Evolutionary conservation across 2,797 vertebrate species (phyloP).

Genomic region (Enteromius afrohamiltoni): DNA sequence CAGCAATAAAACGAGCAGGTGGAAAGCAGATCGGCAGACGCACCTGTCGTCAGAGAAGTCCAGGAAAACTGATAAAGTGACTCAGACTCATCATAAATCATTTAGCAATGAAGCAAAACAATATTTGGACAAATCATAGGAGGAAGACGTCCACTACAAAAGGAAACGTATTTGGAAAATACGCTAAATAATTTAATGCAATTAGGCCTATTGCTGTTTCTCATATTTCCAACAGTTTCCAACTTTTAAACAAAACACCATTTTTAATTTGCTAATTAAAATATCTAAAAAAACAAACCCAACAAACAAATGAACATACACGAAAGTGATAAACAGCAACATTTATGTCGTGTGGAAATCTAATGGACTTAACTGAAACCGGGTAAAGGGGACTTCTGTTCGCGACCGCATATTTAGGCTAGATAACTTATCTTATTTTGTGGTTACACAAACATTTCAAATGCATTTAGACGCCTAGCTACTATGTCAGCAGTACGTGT

Average conservation of each 20-base stretch:
- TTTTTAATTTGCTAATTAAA: not conserved
- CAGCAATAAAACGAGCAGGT: constrained; percentile 83
- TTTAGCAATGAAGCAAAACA: constrained; percentile 58
- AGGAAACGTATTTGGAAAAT: not conserved
- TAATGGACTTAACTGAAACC: not conserved
- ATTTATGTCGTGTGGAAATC: not conserved
- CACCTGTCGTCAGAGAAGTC: constrained; percentile 73
- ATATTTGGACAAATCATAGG: constrained; percentile 50
- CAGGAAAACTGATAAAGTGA: constrained; percentile 71
- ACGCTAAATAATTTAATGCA: not conserved
- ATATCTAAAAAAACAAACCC: not conserved
- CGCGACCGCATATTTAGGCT: not conserved
- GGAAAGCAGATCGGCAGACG: constrained; percentile 71
- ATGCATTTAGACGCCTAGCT: not conserved
- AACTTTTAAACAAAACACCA: not conserved
- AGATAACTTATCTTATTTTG: not conserved
- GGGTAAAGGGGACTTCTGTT: not conserved
- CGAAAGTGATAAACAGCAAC: not conserved
- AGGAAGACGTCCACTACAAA: not conserved
- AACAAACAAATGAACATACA: not conserved
- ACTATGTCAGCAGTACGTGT: not conserved
- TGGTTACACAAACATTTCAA: not conserved
- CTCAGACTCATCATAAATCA: constrained; percentile 68
- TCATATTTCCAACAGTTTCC: not conserved
- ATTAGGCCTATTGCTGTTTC: not conserved